A percentile compares a stretch with the other conserved stretches of the same genome.
These are phyloP conservation scores for Tinea semifulvella DNA, from an alignment of 2,888 invertebrate genomes.

Conservation along the genomic window DNA sequence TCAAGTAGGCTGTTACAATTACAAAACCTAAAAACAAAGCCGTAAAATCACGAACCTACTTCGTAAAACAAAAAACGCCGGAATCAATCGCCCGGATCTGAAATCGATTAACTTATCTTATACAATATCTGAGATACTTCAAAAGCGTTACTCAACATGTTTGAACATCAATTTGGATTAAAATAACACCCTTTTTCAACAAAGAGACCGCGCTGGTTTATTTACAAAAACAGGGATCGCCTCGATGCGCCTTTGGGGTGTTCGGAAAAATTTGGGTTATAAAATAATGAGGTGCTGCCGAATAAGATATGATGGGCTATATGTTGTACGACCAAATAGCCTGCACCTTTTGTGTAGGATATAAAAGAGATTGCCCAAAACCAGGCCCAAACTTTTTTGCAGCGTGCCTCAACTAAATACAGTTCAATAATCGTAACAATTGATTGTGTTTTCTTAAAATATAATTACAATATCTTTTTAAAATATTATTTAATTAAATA, in stretches of 20 bases:
- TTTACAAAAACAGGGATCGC: conserved; percentile 50
- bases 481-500: no score
- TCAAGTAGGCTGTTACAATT: no score
- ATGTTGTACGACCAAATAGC: background rate
- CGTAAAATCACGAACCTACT: background rate
- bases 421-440: no score
- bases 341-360: background rate
- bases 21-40: background rate
- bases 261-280: conserved; percentile 50
- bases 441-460: no score
- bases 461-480: no score
- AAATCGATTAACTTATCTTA: conserved; percentile 52
- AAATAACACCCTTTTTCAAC: conserved; percentile 29
- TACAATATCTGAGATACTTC: conserved; percentile 37
- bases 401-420: no score
- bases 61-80: background rate
- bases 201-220: conserved; percentile 38
- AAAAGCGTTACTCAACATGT: conserved; percentile 13
- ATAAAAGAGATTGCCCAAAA: no score
- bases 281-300: conserved; percentile 39
- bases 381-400: no score
- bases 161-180: conserved; percentile 18
- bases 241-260: conserved; percentile 48
- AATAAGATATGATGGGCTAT: background rate
- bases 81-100: conserved; percentile 30